Percentiles rank a stretch among this genome's conserved stretches.
These are phyloP conservation scores for Nomia melanderi DNA, from an alignment of 1,140 invertebrate genomes.

Conservation along the genomic window DNA sequence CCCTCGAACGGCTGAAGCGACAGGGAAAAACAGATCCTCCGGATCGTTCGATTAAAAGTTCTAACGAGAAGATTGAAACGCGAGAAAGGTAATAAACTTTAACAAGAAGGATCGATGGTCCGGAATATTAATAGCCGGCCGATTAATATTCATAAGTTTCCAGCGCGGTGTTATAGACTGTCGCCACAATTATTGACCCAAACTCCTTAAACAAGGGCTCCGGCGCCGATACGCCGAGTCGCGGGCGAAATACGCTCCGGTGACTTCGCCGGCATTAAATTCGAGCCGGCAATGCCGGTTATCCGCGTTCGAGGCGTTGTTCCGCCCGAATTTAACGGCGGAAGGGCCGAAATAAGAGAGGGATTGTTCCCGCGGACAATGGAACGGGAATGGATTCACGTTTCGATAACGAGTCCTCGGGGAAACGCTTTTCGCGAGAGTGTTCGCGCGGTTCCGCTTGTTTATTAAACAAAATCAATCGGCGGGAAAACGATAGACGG, in stretches of 20 bases:
- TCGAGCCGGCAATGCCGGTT: background rate
- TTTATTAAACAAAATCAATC: slow-evolving; percentile 49
- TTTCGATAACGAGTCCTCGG: slow-evolving; percentile 1
- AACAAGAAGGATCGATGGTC: too few species aligned
- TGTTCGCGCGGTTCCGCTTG: background rate
- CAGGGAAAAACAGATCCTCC: too few species aligned
- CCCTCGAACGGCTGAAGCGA: too few species aligned
- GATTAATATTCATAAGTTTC: too few species aligned
- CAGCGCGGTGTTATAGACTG: background rate
- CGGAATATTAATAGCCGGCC: too few species aligned
- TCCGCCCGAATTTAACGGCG: slow-evolving; percentile 37
- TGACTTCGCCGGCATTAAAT: background rate
- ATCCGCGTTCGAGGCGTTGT: slow-evolving; percentile 13
- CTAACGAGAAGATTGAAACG: too few species aligned
- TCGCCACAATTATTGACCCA: background rate
- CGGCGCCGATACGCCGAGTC: too few species aligned
- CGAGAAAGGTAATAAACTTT: too few species aligned
- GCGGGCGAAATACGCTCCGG: background rate
- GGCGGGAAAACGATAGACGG: slow-evolving; percentile 6
- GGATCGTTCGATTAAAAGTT: background rate
- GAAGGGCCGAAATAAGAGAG: slow-evolving; percentile 23
- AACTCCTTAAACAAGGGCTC: background rate
- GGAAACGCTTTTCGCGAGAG: background rate
- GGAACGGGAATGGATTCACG: slow-evolving; percentile 16
- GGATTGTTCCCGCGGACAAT: slow-evolving; percentile 19